Conservation (phyloP, 2,888 invertebrate genomes). For the Helobdella robusta region DNA sequence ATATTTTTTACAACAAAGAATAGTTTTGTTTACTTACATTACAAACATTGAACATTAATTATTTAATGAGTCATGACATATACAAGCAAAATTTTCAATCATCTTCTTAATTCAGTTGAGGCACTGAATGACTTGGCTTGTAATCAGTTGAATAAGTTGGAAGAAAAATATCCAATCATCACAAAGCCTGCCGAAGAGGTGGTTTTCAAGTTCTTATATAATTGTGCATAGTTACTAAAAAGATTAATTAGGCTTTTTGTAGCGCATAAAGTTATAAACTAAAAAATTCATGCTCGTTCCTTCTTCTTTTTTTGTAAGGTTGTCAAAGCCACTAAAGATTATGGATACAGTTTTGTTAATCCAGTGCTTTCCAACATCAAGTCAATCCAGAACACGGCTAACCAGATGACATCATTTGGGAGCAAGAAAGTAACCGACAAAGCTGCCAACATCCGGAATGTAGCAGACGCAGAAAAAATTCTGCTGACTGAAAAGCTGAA, state of each 20-base stretch:
- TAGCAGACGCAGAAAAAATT: not conserved
- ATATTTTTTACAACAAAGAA: not conserved
- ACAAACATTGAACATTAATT: not conserved
- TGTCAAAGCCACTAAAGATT: conserved; percentile 15
- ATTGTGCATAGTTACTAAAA: too few relatives aligned
- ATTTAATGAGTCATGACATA: not conserved
- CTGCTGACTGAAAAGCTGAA: not conserved
- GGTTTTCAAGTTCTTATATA: too few relatives aligned
- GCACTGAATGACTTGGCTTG: conserved; percentile 57
- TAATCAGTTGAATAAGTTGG: conserved; percentile 73
- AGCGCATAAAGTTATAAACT: too few relatives aligned
- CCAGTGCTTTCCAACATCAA: conserved; percentile 2
- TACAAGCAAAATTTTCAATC: not conserved
- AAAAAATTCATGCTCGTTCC: too few relatives aligned
- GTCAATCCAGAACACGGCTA: not conserved
- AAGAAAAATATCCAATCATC: conserved; percentile 70
- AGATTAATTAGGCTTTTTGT: too few relatives aligned
- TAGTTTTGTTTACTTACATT: not conserved
- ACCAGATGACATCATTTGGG: conserved; percentile 10
- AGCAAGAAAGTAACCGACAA: not conserved
- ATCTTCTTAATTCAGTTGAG: conserved; percentile 1
- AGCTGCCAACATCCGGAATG: not conserved
- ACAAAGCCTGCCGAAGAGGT: conserved; percentile 76
- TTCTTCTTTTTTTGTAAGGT: conserved; percentile 1
- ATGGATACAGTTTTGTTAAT: conserved; percentile 4